A percentile compares a stretch with the other conserved stretches of the same genome.
phyloP scores from a whole-genome alignment of 2,113 vertebrate genomes.

The Phasianus colchicus region DNA sequence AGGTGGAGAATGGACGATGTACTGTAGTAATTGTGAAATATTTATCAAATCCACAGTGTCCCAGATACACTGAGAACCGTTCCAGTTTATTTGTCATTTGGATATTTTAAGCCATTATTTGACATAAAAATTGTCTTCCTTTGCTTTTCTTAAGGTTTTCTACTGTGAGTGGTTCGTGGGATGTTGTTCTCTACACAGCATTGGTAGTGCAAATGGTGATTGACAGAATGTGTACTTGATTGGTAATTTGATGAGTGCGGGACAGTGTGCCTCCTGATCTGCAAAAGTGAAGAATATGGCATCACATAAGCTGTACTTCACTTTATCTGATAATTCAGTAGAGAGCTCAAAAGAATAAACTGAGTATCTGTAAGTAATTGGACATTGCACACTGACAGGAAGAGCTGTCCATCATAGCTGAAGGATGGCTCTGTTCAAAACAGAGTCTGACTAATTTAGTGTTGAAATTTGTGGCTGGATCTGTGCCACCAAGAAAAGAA shows the following conservation, averaged over 20 bases:
- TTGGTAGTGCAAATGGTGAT: accelerated
- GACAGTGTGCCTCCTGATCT: neutral
- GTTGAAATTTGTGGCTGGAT: neutral
- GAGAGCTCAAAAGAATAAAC: neutral
- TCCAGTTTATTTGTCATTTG: neutral
- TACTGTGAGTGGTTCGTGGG: neutral
- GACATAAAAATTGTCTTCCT: neutral
- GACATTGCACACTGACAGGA: neutral
- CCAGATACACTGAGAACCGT: neutral
- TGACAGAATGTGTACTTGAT: neutral
- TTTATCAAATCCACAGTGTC: neutral
- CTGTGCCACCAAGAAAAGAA: neutral
- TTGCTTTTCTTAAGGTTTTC: neutral
- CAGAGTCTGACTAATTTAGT: no score
- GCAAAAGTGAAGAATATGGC: neutral
- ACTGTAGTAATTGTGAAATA: neutral
- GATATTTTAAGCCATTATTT: neutral
- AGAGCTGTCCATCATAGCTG: neutral
- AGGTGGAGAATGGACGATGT: neutral
- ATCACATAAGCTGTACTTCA: neutral
- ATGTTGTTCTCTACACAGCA: neutral
- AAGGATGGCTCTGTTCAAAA: neutral
- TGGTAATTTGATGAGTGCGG: neutral
- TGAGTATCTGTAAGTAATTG: neutral
- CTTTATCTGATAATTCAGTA: neutral